These are phyloP conservation scores for Triplophysa tibetana DNA, from an alignment of 2,113 vertebrate species.

Conservation along the genomic window DNA sequence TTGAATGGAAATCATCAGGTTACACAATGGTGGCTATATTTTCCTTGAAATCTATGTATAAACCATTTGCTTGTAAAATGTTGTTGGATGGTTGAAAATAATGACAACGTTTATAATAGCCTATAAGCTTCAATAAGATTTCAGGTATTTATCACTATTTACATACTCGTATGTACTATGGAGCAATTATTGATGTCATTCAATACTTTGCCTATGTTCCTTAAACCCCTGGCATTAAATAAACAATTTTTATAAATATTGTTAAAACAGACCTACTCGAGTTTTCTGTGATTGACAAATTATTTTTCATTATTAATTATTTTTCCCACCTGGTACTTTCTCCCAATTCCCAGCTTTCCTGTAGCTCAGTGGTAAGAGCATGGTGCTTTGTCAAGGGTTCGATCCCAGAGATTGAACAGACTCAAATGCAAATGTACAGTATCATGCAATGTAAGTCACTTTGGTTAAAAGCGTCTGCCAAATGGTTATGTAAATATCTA, in stretches of 20 bases:
- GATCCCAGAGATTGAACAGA: too few species aligned
- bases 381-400: too few species aligned
- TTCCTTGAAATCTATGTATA: slow-evolving; percentile 15
- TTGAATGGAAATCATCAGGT: slow-evolving; percentile 2
- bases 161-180: background rate
- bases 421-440: too few species aligned
- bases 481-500: too few species aligned
- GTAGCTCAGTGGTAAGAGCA: too few species aligned
- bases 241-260: background rate
- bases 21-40: background rate
- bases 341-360: too few species aligned
- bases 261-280: background rate
- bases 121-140: slow-evolving; percentile 8
- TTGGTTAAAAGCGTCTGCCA: too few species aligned
- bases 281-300: background rate
- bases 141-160: slow-evolving; percentile 26
- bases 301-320: slow-evolving; percentile 3
- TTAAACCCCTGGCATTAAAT: background rate
- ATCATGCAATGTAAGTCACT: too few species aligned
- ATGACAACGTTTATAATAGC: background rate
- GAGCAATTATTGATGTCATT: background rate
- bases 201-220: background rate
- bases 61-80: background rate
- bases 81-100: slow-evolving; percentile 3
- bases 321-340: too few species aligned